phyloP scores from a whole-genome alignment of 2,797 vertebrate genomes.

The Platyrinchus mystaceus region DNA sequence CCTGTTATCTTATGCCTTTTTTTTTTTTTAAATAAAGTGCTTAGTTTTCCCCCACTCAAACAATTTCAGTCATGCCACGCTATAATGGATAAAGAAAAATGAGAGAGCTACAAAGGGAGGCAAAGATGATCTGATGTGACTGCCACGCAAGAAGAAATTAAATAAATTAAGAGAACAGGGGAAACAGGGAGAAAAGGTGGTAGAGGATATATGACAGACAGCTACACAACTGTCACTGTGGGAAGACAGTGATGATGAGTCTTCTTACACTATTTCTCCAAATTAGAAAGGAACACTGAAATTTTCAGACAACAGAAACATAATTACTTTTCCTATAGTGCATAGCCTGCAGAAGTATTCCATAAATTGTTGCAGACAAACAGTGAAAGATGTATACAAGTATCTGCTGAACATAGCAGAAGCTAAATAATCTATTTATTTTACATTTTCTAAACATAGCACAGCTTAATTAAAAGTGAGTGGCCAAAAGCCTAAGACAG shows the following conservation, averaged over 20 bases:
- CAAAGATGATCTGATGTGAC: conserved; percentile 39
- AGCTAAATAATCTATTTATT: not conserved
- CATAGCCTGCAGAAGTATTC: not conserved
- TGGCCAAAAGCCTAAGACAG: not conserved
- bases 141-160: not conserved
- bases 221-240: not conserved
- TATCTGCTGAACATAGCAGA: not conserved
- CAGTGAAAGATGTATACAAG: not conserved
- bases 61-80: not conserved
- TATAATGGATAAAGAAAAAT: not conserved
- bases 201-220: not conserved
- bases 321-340: not conserved
- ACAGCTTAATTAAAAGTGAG: not conserved
- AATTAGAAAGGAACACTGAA: not conserved
- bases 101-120: not conserved
- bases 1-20: not conserved
- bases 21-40: not conserved
- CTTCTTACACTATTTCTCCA: not conserved
- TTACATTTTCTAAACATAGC: not conserved
- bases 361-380: not conserved
- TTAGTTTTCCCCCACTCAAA: not conserved
- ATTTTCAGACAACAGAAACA: not conserved
- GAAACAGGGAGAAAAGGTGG: not conserved
- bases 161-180: not conserved
- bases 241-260: not conserved